Conservation (phyloP, 2,113 vertebrate species). For the Electrona antarctica region DNA sequence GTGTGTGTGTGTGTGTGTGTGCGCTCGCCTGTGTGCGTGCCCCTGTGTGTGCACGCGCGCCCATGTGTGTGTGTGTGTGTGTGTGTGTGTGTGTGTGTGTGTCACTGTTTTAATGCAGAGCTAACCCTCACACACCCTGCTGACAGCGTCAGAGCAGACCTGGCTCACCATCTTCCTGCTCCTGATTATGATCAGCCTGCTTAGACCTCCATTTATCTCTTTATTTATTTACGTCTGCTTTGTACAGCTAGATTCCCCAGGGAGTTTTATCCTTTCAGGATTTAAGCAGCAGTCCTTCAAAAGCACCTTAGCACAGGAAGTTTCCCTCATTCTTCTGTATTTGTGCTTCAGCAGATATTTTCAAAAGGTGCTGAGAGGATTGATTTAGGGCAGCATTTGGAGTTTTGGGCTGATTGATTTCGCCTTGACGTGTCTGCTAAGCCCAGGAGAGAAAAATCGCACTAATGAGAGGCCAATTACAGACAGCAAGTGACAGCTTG, state of each 20-base stretch:
- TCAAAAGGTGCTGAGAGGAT: slow-evolving; percentile 10
- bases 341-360: slow-evolving; percentile 15
- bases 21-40: background rate
- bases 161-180: slow-evolving; percentile 6
- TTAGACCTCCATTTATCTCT: slow-evolving; percentile 26
- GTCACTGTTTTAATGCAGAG: slow-evolving; percentile 39
- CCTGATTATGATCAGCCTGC: slow-evolving; percentile 40
- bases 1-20: too few relatives aligned
- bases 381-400: slow-evolving; percentile 39
- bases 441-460: too few relatives aligned
- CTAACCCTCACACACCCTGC: slow-evolving; percentile 24
- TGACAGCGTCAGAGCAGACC: slow-evolving; percentile 33
- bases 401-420: slow-evolving; percentile 41
- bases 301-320: background rate
- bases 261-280: slow-evolving; percentile 5
- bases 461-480: too few relatives aligned
- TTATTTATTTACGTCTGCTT: slow-evolving; percentile 24
- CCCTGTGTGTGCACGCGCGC: background rate
- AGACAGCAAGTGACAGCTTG: slow-evolving; percentile 11
- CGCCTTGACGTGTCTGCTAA: too few relatives aligned
- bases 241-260: slow-evolving; percentile 2
- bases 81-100: slow-evolving; percentile 29
- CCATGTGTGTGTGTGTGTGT: slow-evolving; percentile 2
- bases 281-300: background rate
- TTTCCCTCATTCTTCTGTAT: background rate